Base-by-base conservation (phyloP, 1,140 invertebrate species). In the Pseudomyrmex pallidus region DNA sequence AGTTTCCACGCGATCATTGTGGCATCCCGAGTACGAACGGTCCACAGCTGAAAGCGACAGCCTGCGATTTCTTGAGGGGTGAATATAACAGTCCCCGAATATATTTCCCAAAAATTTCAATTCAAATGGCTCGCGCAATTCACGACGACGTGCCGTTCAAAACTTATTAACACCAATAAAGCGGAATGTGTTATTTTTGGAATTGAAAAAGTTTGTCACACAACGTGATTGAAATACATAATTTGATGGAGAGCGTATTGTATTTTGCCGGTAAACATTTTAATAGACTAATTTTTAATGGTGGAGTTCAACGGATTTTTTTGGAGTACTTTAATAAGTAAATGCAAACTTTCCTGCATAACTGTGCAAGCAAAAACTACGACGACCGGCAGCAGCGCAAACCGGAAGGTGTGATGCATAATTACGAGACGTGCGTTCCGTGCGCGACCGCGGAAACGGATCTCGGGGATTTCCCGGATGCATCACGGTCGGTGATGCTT, bases 1-100 rank as follows among this genome's bases (percentile, higher is more conserved):
- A 90, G 83, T 90, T 90, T 87, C 85, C 76, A 87, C 85, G 82
- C 85, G 85, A 87, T 90, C 88, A 68, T 82, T 54, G 68, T 50
- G 68, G 13, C 54, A 82, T 82, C 83, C 68, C 12, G 83, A 25
- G 56, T 64, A 63, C 48, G 22, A 70, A 63, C 83, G 70, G 66
- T 67, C 64, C 63, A 56, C 46, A 73, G 74, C 59, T 74, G 73
- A 68, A 86, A 84, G 72, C 80, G 59, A 85, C 66, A 62, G 56
- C 35, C 56, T 64, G 56, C 64, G 72, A 85, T 68, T 83, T 84
- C 74, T 63, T 44, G 52, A 20, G 46, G 20, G 62, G 25, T 13
- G 62, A 63, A 74, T 74, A 62, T 44, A 35, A 44, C 54, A 54
- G 12, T n/a, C n/a, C 48, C 57, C 68, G 80, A n/a, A n/a, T 57